Evolutionary conservation across 1,140 invertebrate species (phyloP), one percentile per base, ranked within the genome.

Genomic region (Colletes latitarsis): DNA sequence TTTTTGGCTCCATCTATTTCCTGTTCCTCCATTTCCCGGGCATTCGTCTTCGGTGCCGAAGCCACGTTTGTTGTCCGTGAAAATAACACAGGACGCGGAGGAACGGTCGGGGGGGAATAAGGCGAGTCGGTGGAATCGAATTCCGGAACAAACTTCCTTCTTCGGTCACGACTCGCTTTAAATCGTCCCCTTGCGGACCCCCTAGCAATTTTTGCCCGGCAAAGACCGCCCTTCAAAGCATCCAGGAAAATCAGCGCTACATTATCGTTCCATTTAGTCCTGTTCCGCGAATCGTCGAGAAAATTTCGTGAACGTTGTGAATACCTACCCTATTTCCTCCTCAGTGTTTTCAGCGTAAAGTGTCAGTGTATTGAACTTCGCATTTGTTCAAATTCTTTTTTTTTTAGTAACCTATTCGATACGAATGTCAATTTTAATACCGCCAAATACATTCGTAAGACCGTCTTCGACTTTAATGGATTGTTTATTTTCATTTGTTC

Each of bases 1-100:
- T 67, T 68, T 75, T 75, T 80, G 63, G 69, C 77, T 64, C 77
- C 71, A 58, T 80, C 63, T 43, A 80, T 75, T 80, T 75, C 71
- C 77, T 39, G 60, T 58, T 67, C 62, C 52, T 67, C 71, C 77
- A 75, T 80, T 80, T 80, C 15, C 77, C 63, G 63, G 53, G 63
- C 71, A 75, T 75, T 68, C 71, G 71, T 74, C 77, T 74, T 74
- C 67, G 53, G 41, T 74, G 77, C 70, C 70, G 63, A 80, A 73
- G 60, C 77, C 68, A 72, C 71, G 77, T 80, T 67, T 75, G 70
- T 80, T 75, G 77, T 67, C 39, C 63, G 71, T 52, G 71, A 68
- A 80, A 80, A 74, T 80, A 80, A 75, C 68, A 64, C 62, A 60
- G 21, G 30, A 15, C 60, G 52, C 10, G 46, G 0, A 9, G 5